These are phyloP conservation scores for Phrixothrix hirtus DNA, from an alignment of 2,888 invertebrate species.

Conservation along the genomic window DNA sequence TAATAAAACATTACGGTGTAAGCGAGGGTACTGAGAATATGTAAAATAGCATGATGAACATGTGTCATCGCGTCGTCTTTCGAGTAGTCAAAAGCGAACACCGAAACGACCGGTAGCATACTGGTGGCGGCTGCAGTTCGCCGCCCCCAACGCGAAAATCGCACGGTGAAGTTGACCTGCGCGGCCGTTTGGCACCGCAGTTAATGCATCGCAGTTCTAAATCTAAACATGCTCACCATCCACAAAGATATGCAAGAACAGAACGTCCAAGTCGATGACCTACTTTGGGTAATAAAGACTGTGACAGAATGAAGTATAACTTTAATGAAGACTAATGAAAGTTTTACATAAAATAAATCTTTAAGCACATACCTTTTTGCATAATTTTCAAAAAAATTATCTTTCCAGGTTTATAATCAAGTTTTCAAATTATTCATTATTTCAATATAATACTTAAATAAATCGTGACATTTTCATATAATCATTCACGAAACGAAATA, in stretches of 20 bases:
- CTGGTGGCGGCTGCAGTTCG: conserved; percentile 37
- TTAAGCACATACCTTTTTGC: background rate
- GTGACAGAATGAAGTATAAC: background rate
- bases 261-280: conserved; percentile 24
- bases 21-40: conserved; percentile 34
- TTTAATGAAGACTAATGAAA: conserved; percentile 14
- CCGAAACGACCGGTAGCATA: conserved; percentile 28
- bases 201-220: conserved; percentile 21
- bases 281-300: conserved; percentile 9
- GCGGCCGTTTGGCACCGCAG: conserved; percentile 27
- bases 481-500: background rate
- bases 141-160: conserved; percentile 35
- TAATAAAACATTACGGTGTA: conserved; percentile 6
- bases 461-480: too few species aligned
- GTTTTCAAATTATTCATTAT: too few species aligned
- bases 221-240: conserved; percentile 21
- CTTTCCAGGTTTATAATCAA: too few species aligned
- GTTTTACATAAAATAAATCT: conserved; percentile 1
- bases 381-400: too few species aligned
- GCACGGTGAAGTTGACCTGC: conserved; percentile 39
- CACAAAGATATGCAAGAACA: conserved; percentile 19
- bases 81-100: conserved; percentile 21
- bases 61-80: conserved; percentile 41
- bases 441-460: too few species aligned
- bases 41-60: conserved; percentile 43